Evolutionary conservation across 1,140 invertebrate species (phyloP), one percentile per base, ranked within the genome.

Genomic region (Drosophila miranda): DNA sequence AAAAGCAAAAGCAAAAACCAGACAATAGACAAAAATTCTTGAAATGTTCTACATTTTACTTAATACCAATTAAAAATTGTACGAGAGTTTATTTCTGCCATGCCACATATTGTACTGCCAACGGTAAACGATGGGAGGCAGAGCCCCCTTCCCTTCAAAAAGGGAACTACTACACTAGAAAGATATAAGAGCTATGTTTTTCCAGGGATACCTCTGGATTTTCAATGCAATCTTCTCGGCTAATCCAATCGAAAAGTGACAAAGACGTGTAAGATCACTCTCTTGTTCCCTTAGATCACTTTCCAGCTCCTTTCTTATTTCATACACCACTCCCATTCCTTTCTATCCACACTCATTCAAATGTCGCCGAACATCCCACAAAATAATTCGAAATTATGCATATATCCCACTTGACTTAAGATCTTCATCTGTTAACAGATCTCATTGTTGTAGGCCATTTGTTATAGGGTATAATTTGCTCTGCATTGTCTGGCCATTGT

Each of bases 21-120:
- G 23, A 21, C 44, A 45, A n/a, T 50, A 55, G 38, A 23, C 19
- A 52, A 41, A 30, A 7, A 52, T 38, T 67, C 23, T 30, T 23
- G 62, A 64, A 55, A 67, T 67, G 64, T 66, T 68, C 64, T 55
- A 68, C 64, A 68, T 68, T 68, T 68, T 68, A 68, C 64, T 56
- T 68, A 68, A 68, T 68, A 68, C 64, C 64, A 68, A 68, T 68
- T 67, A 68, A 67, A 49, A 48, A 13, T 38, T 4, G 34, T 38
- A 38, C 34, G 34, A 13, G 34, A 13, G 34, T 38, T 38, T 38
- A 38, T 13, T 38, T 38, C 34, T 38, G 23, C 30, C 3, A 55
- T 67, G 53, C 41, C 51, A 19, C 64, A 55, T 21, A 34, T 26
- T 26, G 23, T 23, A 5, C 23, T 23, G 5, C 26, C 43, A 67